Conservation (phyloP, 2,113 vertebrate species). For the Gallinago jamesoni region DNA sequence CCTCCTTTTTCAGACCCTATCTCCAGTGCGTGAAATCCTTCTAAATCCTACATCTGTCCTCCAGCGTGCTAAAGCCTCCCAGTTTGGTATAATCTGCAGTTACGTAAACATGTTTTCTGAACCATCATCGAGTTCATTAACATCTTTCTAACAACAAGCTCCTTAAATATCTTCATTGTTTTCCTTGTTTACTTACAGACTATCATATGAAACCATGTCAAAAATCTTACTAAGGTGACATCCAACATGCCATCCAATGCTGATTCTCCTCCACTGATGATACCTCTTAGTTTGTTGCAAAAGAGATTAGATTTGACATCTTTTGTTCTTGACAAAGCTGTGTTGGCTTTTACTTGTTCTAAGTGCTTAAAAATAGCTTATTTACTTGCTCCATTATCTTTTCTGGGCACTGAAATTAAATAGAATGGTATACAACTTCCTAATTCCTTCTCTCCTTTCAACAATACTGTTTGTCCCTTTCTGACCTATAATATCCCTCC, state of each 20-base stretch:
- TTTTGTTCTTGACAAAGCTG: slow-evolving; percentile 9
- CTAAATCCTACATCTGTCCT: background rate
- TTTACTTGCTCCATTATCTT: background rate
- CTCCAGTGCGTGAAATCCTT: background rate
- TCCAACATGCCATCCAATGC: background rate
- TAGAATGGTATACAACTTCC: background rate
- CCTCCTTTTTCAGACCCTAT: background rate
- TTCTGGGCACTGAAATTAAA: background rate
- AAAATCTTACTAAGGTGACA: slow-evolving; percentile 2
- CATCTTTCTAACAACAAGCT: background rate
- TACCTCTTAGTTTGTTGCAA: background rate
- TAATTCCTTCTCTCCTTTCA: background rate
- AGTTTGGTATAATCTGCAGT: background rate
- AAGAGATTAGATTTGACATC: background rate
- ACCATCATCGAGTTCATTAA: background rate
- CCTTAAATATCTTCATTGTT: background rate
- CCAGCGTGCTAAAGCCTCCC: background rate
- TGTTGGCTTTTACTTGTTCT: background rate
- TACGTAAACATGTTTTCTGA: background rate
- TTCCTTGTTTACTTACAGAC: background rate
- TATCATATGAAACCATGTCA: background rate
- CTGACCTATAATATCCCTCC: background rate
- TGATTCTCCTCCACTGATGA: background rate
- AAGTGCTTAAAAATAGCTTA: background rate
- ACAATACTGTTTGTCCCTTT: background rate